phyloP scores from a whole-genome alignment of 2,888 invertebrate species.

The Pyralis farinalis region DNA sequence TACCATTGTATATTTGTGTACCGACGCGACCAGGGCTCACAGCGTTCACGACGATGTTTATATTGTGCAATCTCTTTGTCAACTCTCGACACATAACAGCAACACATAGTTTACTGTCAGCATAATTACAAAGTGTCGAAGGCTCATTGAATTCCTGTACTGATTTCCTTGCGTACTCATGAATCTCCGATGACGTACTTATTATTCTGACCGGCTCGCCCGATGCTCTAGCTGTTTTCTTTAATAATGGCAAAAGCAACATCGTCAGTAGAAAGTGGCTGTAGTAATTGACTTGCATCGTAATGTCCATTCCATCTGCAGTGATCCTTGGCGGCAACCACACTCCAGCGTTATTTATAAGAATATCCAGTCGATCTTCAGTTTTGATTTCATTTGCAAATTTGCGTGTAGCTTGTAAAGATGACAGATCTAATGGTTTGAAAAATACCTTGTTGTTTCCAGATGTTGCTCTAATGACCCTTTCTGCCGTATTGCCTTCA shows the following conservation, averaged over 20 bases:
- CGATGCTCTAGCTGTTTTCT: conserved; percentile 47
- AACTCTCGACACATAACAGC: conserved; percentile 20
- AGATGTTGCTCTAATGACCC: too few relatives aligned
- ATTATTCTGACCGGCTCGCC: conserved; percentile 85
- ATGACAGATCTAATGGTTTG: conserved; percentile 12
- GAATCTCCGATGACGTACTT: conserved; percentile 87
- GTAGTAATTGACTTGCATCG: conserved; percentile 92
- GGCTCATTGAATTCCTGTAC: too few relatives aligned
- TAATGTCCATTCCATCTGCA: conserved; percentile 88
- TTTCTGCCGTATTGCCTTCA: too few relatives aligned
- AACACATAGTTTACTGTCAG: conserved; percentile 9
- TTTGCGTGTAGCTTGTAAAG: too few relatives aligned
- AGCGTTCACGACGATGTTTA: conserved; percentile 29
- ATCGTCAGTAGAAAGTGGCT: conserved; percentile 93
- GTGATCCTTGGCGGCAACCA: conserved; percentile 82
- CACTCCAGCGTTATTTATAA: conserved; percentile 91
- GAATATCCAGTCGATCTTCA: conserved; percentile 36
- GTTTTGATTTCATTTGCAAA: too few relatives aligned
- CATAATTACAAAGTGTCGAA: conserved; percentile 19
- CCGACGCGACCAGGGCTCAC: conserved; percentile 20
- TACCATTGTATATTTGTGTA: conserved; percentile 20
- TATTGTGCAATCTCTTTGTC: background rate
- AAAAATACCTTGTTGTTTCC: too few relatives aligned
- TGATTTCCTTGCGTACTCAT: too few relatives aligned
- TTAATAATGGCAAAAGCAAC: conserved; percentile 87